Evolutionary conservation across 2,888 invertebrate species (phyloP).

Genomic region (Tachina lurida): DNA sequence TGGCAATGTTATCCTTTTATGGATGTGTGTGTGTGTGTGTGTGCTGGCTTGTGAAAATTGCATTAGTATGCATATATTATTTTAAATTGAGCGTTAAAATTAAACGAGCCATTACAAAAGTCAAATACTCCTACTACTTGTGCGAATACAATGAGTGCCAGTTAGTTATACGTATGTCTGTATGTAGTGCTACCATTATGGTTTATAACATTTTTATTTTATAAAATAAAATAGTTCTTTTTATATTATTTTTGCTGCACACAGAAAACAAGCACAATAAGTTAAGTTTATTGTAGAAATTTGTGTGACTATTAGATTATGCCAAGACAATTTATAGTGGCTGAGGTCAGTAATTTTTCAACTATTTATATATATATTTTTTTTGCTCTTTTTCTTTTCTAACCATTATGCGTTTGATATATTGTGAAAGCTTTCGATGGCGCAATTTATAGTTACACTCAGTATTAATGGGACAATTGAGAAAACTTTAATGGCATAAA

Average conservation of each 20-base stretch:
- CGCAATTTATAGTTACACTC: conserved; percentile 44
- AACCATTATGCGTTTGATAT: conserved; percentile 55
- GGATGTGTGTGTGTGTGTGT: conserved; percentile 6
- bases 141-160: conserved; percentile 8
- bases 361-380: background rate
- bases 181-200: conserved; percentile 15
- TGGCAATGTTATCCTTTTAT: background rate
- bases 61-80: conserved; percentile 77
- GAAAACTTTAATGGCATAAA: conserved; percentile 29
- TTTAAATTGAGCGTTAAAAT: conserved; percentile 82
- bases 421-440: conserved; percentile 52
- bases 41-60: conserved; percentile 37
- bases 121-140: conserved; percentile 70
- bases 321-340: conserved; percentile 62
- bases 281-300: conserved; percentile 55
- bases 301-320: conserved; percentile 54
- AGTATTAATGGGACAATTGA: conserved; percentile 41
- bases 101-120: conserved; percentile 82
- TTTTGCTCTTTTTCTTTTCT: background rate
- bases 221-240: background rate
- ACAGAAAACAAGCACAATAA: conserved; percentile 28
- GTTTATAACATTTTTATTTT: conserved; percentile 39
- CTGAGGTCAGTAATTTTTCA: conserved; percentile 67
- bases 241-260: background rate
- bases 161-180: background rate